A percentile compares a stretch with the other conserved stretches of the same genome.
These are phyloP conservation scores for Xylota segnis DNA, from an alignment of 2,888 invertebrate genomes.

Conservation along the genomic window DNA sequence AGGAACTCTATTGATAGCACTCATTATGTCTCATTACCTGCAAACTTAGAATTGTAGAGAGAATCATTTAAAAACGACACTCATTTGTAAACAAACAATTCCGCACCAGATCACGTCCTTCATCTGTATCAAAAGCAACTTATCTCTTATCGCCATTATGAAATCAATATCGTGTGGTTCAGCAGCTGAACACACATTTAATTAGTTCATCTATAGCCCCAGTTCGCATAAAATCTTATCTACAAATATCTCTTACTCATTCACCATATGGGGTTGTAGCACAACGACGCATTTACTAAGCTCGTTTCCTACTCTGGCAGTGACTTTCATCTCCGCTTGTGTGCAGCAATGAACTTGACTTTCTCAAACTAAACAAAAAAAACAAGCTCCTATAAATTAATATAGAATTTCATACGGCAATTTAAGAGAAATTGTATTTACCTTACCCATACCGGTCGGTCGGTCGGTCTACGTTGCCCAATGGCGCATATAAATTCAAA, in stretches of 20 bases:
- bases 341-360: conserved; percentile 57
- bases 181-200: neutral
- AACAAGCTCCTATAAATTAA: conserved; percentile 2
- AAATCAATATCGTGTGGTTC: neutral
- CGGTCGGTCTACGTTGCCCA: neutral
- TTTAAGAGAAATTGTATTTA: conserved; percentile 10
- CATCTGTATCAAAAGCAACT: too few relatives aligned
- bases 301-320: conserved; percentile 14
- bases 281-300: neutral
- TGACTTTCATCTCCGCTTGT: conserved; percentile 29
- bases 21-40: too few relatives aligned
- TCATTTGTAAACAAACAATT: too few relatives aligned
- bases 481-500: conserved; percentile 23
- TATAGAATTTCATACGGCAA: conserved; percentile 19
- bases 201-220: neutral
- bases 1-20: too few relatives aligned
- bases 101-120: too few relatives aligned
- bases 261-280: neutral
- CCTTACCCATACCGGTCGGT: conserved; percentile 9
- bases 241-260: neutral
- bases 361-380: conserved; percentile 8
- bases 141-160: too few relatives aligned
- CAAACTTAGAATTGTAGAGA: too few relatives aligned
- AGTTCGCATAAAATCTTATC: neutral
- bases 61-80: too few relatives aligned